Evolutionary conservation across 2,888 invertebrate species (phyloP), one percentile per base, ranked within the genome.

Genomic region (Eristalinus sepulchralis): DNA sequence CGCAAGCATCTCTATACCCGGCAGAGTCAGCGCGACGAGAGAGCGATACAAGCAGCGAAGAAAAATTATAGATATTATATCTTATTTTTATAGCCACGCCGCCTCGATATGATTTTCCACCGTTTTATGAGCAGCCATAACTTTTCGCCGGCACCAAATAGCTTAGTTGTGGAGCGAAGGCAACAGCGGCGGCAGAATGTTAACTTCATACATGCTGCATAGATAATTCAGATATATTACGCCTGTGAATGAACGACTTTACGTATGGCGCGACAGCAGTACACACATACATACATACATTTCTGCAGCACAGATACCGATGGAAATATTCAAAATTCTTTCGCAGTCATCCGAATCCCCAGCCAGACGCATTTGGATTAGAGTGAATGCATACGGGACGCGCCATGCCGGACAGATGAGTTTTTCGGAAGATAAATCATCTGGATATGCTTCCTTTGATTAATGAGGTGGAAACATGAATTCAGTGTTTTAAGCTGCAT

Each of bases 381-480:
- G 62, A 39, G 47, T 53, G 31, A 47, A 63, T 34, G 66, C 33
- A 39, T 57, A 63, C 27, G 31, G 22, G 36, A 60, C 60, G 31
- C 60, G 31, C 27, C 34, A 13, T 27, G 47, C 60, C 53, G 67
- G 67, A 73, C 72, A 80, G 72, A 80, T 72, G 80, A 72, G 34
- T 67, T 66, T 39, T 39, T 33, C n/a, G 53, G 57, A 67, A 67
- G 72, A 79, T 67, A 39, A 80, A 80, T 80, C 60, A 53, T 72
- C 13, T 27, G 39, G 20, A 64, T 60, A 72, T 47, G 31, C 72
- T 88, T 85, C 64, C 81, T 83, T 88, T 88, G 88, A 88, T 88
- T 88, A 88, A 88, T 88, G 88, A 88, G 72, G 76, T 88, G 85
- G 83, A 88, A 88, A 88, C 83, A 83, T 73, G 85, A 60, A 66